These are phyloP conservation scores for Dasypus novemcinctus DNA, from an alignment of 2,113 vertebrate genomes.

Conservation along the genomic window DNA sequence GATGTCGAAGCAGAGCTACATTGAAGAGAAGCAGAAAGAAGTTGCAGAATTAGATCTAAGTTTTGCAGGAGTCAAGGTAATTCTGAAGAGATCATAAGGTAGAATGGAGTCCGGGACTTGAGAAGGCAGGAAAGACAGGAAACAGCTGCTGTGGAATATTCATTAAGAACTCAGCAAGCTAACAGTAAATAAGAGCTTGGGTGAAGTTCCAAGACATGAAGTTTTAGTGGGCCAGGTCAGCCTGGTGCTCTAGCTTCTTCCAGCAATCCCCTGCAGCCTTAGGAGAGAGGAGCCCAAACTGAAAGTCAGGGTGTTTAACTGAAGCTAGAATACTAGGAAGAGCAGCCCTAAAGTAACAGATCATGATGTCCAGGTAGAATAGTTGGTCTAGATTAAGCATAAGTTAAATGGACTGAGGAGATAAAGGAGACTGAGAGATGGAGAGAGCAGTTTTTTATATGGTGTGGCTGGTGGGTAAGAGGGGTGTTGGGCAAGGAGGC, in stretches of 20 bases:
- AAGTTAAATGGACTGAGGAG: neutral
- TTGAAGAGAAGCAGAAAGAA: neutral
- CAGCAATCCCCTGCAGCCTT: neutral
- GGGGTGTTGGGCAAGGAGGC: neutral
- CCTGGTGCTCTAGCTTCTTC: neutral
- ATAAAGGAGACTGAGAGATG: neutral
- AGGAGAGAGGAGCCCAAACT: neutral
- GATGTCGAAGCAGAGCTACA: neutral
- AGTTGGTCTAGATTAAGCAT: neutral
- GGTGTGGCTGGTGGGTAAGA: neutral
- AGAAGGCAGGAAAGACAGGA: neutral
- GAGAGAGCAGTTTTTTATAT: neutral
- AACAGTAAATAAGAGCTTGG: neutral
- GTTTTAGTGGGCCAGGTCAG: neutral
- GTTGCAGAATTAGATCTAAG: neutral
- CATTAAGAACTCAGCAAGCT: neutral
- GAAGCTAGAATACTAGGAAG: neutral
- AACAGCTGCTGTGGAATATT: neutral
- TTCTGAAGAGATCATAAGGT: neutral
- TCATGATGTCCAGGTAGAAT: neutral
- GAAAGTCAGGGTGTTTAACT: neutral
- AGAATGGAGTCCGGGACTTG: neutral
- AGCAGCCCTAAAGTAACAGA: neutral
- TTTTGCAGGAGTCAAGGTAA: conserved; percentile 5
- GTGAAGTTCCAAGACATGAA: neutral